Conservation (phyloP, 1,140 invertebrate genomes). For the Bombus impatiens region DNA sequence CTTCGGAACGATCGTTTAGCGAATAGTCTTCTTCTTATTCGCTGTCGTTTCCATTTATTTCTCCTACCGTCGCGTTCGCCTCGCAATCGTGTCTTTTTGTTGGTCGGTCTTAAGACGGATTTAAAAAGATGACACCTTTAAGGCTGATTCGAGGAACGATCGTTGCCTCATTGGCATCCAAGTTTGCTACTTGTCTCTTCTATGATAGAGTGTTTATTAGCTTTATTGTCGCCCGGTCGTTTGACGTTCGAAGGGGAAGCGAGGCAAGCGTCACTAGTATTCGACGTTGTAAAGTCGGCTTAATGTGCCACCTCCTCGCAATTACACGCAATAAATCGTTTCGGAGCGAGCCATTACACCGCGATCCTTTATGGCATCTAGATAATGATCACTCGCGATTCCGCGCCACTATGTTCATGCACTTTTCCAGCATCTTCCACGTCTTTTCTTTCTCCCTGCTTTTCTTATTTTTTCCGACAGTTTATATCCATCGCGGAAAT, state of each 20-base stretch:
- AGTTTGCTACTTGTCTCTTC: neutral
- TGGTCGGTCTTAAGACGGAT: neutral
- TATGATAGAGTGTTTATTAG: neutral
- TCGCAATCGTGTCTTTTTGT: too few species aligned
- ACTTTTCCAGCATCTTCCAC: neutral
- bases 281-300: neutral
- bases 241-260: neutral
- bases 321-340: constrained; percentile 47
- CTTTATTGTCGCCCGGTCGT: constrained; percentile 4
- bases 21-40: too few species aligned
- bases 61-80: neutral
- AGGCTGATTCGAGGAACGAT: neutral
- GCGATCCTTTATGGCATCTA: constrained; percentile 14
- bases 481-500: neutral
- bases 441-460: neutral
- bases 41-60: neutral
- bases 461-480: too few species aligned
- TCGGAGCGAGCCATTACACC: constrained; percentile 18
- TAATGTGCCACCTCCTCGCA: constrained; percentile 29
- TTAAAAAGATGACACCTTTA: neutral
- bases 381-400: constrained; percentile 25
- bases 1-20: too few species aligned
- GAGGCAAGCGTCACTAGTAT: neutral
- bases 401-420: neutral
- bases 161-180: neutral